Conservation (phyloP, 2,113 vertebrate genomes). For the Epinephelus cyanopodus region DNA sequence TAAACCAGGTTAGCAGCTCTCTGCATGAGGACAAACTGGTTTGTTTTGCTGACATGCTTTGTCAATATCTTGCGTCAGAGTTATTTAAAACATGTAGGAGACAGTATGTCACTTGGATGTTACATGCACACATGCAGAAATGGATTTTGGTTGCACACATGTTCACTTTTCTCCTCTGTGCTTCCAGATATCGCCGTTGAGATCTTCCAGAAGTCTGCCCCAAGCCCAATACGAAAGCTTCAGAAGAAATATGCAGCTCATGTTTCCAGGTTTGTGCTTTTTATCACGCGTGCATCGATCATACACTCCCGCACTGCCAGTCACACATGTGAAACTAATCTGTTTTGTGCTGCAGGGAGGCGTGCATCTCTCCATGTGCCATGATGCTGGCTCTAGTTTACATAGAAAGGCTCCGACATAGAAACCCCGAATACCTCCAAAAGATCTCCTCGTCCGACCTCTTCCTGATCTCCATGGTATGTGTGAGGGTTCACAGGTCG, state of each 20-base stretch:
- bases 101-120: not conserved
- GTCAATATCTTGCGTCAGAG: not conserved
- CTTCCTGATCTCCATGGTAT: conserved; percentile 98
- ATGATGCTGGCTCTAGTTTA: conserved; percentile 99
- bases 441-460: conserved; percentile 98
- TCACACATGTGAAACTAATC: rapidly evolving
- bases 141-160: not conserved
- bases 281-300: rapidly evolving
- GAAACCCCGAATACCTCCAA: conserved; percentile 97
- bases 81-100: not conserved
- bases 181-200: conserved; percentile 95
- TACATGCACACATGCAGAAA: no score
- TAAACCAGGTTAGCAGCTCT: not conserved
- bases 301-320: not conserved
- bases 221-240: conserved; percentile 95
- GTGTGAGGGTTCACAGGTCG: conserved; percentile 29
- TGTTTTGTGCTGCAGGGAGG: conserved; percentile 86
- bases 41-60: not conserved
- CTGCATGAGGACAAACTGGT: not conserved
- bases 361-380: conserved; percentile 96
- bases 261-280: conserved; percentile 90
- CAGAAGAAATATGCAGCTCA: conserved; percentile 97
- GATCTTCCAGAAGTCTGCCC: conserved; percentile 96
- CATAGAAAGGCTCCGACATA: conserved; percentile 96
- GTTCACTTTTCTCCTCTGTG: not conserved